Evolutionary conservation across 2,888 invertebrate species (phyloP), one percentile per base, ranked within the genome.

Genomic region (Emesis russula): DNA sequence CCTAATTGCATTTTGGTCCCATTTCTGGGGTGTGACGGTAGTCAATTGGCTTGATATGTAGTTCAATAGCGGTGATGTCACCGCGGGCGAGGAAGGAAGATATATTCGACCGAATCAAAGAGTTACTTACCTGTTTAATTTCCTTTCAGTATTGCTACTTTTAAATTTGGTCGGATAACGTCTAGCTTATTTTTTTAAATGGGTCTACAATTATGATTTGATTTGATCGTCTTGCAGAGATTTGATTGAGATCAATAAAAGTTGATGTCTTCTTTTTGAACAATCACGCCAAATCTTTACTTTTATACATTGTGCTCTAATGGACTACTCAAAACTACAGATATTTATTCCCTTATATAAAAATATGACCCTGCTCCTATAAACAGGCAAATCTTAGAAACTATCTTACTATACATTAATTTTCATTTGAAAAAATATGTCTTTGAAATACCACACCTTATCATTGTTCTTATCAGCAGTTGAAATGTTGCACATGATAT

Each of bases 11-110:
- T 83, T 71, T 81, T 76, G 58, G n/a, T 48, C 70, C 58, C 82
- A 78, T 85, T 92, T 95, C 95, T 96, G 97, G 25, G 15, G 74
- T 36, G 76, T 86, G 80, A 63, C 5, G 18, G 36, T 70, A 5
- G 33, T 68, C 68, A 70, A 70, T 70, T 70, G 68, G 36, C 33
- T 36, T 70, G 68, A 70, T 70, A 70, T 15, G 4, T 70, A n/a
- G 68, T 70, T 70, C 68, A 70, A 70, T 70, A 70, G 68, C 68
- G 68, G 68, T 70, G 68, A 70, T n/a, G n/a, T 70, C 68, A 70
- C 33, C 33, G 53, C 18, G 33, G 68, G 68, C 68, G 68, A 33
- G 68, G 68, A 33, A 68, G 68, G 33, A 53, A 53, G 68, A 68
- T 15, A 33, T 15, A 68, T 15, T 33, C 68, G 68, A 68, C 68